These are phyloP conservation scores for Drosophila jambulina DNA, from an alignment of 1,140 invertebrate genomes.

Conservation along the genomic window DNA sequence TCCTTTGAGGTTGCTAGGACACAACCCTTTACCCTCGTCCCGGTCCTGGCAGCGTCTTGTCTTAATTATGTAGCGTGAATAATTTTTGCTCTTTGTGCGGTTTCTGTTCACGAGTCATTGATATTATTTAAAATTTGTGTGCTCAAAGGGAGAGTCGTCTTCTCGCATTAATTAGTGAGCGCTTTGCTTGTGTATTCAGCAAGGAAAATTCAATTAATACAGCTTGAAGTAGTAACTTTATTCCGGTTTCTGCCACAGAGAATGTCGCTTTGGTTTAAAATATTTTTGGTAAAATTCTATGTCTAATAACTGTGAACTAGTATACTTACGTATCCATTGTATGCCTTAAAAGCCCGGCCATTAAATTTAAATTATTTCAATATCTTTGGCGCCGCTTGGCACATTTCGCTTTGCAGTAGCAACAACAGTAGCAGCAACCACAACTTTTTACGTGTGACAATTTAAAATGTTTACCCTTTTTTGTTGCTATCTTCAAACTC, in stretches of 20 bases:
- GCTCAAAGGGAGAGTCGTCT: constrained; percentile 10
- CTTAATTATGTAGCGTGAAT: constrained; percentile 84
- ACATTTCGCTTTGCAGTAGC: constrained; percentile 10
- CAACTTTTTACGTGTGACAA: constrained; percentile 22
- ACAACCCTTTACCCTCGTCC: constrained; percentile 51
- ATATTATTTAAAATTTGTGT: constrained; percentile 51
- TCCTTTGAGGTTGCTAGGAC: constrained; percentile 58
- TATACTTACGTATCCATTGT: background rate
- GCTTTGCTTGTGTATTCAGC: constrained; percentile 3
- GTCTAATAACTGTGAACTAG: background rate
- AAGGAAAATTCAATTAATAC: background rate
- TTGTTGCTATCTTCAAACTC: constrained; percentile 17
- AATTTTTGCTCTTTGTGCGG: constrained; percentile 66
- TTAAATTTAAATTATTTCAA: background rate
- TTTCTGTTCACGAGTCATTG: constrained; percentile 63
- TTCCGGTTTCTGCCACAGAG: background rate
- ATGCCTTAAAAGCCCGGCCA: too few species aligned
- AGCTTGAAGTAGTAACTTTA: background rate
- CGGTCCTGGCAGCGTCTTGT: constrained; percentile 52
- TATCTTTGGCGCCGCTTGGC: constrained; percentile 18
- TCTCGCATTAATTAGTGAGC: constrained; percentile 59
- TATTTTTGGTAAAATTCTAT: background rate
- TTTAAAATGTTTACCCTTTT: constrained; percentile 12
- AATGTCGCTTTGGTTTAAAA: background rate
- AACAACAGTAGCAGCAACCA: constrained; percentile 11